These are phyloP conservation scores for Petrolisthes cinctipes DNA, from an alignment of 2,888 invertebrate genomes.

Conservation along the genomic window DNA sequence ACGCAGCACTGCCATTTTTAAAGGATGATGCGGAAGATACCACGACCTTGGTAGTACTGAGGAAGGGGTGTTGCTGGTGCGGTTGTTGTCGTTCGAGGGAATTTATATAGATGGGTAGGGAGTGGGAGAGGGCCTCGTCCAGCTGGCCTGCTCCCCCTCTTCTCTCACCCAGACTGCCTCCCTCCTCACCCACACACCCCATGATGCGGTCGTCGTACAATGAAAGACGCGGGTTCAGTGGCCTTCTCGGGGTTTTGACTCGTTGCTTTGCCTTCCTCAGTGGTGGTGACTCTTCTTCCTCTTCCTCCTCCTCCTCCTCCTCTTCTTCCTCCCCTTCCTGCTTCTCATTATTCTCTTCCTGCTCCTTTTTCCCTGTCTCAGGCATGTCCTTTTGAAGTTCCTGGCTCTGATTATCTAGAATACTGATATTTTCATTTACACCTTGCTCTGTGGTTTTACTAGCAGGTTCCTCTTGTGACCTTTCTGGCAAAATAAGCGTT, in stretches of 20 bases:
- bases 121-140: constrained; percentile 51
- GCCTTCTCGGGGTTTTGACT: constrained; percentile 62
- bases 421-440: constrained; percentile 6
- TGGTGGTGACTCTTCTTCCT: constrained; percentile 48
- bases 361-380: constrained; percentile 22
- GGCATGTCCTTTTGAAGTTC: constrained; percentile 13
- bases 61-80: constrained; percentile 48
- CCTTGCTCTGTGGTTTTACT: constrained; percentile 31
- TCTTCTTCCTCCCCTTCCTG: background rate
- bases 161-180: constrained; percentile 8
- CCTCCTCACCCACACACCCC: constrained; percentile 71
- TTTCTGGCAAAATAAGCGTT: constrained; percentile 52
- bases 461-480: constrained; percentile 30
- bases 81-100: constrained; percentile 46
- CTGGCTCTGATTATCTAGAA: constrained; percentile 3
- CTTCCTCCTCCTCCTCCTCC: constrained; percentile 17
- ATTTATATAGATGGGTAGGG: constrained; percentile 51
- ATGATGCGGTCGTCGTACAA: constrained; percentile 91
- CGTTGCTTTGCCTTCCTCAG: constrained; percentile 62
- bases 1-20: constrained; percentile 32
- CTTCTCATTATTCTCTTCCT: constrained; percentile 9
- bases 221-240: constrained; percentile 76
- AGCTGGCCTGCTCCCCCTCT: constrained; percentile 15
- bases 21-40: constrained; percentile 37
- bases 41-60: constrained; percentile 33